phyloP scores from a whole-genome alignment of 2,888 invertebrate species.

The Nomada lathburiana region DNA sequence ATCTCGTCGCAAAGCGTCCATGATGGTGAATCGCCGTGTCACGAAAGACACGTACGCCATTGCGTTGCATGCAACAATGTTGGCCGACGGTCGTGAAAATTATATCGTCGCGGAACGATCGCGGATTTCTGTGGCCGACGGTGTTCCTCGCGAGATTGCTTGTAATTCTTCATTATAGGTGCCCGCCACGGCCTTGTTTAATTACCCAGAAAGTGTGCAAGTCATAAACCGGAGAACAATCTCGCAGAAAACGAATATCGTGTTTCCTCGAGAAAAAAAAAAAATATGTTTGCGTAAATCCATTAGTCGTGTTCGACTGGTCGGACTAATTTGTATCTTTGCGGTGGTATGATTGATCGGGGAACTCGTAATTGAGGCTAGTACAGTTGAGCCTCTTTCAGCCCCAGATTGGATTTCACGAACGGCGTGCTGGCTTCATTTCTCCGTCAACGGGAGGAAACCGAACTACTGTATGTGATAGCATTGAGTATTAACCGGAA shows the following conservation, averaged over 20 bases:
- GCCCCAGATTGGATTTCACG: not conserved
- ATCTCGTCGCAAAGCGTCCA: constrained; percentile 24
- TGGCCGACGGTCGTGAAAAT: constrained; percentile 37
- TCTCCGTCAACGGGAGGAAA: not conserved
- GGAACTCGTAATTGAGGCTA: constrained; percentile 11
- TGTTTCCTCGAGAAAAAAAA: not conserved
- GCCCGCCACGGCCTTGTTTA: constrained; percentile 14
- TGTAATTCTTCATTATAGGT: not conserved
- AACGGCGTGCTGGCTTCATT: not conserved
- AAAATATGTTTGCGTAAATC: no score
- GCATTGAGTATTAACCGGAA: not conserved
- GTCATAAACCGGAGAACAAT: constrained; percentile 13
- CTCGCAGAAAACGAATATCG: not conserved
- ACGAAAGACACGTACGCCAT: not conserved
- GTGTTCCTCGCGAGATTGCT: constrained; percentile 9
- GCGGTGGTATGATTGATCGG: not conserved
- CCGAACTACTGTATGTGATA: not conserved
- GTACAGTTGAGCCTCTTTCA: constrained; percentile 10
- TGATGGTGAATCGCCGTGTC: constrained; percentile 19
- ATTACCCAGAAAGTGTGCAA: constrained; percentile 24
- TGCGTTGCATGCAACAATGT: constrained; percentile 14
- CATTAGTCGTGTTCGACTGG: not conserved
- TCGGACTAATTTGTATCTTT: constrained; percentile 5
- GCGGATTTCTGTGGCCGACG: constrained; percentile 33
- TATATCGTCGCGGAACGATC: constrained; percentile 28